These are phyloP conservation scores for Drosophila paramelanica DNA, from an alignment of 2,888 invertebrate genomes.

Conservation along the genomic window DNA sequence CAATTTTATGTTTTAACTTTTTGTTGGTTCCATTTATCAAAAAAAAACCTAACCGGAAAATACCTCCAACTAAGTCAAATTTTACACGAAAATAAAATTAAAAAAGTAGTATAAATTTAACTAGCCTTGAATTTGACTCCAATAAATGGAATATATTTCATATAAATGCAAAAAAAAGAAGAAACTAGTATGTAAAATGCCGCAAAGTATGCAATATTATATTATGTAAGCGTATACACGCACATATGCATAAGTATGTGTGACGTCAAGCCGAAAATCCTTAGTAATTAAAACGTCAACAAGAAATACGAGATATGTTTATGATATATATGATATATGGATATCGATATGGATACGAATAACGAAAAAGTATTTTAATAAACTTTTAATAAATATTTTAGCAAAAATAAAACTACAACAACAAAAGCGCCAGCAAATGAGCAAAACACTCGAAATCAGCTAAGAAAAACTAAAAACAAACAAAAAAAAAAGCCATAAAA, in stretches of 20 bases:
- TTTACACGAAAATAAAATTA: slow-evolving; percentile 42
- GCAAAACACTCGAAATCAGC: slow-evolving; percentile 35
- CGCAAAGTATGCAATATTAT: slow-evolving; percentile 81
- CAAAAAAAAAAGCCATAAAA: slow-evolving; percentile 11
- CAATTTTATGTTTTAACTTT: slow-evolving; percentile 13
- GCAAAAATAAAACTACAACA: slow-evolving; percentile 65
- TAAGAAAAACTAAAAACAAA: slow-evolving; percentile 17
- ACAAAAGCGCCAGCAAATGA: slow-evolving; percentile 30
- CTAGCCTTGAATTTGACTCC: slow-evolving; percentile 76
- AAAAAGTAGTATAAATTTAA: slow-evolving; percentile 67
- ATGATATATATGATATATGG: slow-evolving; percentile 32
- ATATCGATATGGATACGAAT: slow-evolving; percentile 60
- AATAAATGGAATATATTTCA: slow-evolving; percentile 47
- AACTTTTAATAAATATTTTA: slow-evolving; percentile 80
- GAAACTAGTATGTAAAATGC: slow-evolving; percentile 68
- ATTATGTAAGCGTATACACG: slow-evolving; percentile 56
- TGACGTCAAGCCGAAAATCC: slow-evolving; percentile 10
- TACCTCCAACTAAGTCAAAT: slow-evolving; percentile 70
- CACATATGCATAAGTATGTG: slow-evolving; percentile 20
- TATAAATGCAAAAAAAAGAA: slow-evolving; percentile 33
- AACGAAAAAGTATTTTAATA: slow-evolving; percentile 79
- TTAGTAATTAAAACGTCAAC: slow-evolving; percentile 35
- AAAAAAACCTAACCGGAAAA: slow-evolving; percentile 52
- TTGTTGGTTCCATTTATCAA: slow-evolving; percentile 2
- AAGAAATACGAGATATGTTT: slow-evolving; percentile 66